Percentiles rank a stretch among this genome's conserved stretches.
Evolutionary conservation across 2,113 vertebrate genomes (phyloP).

Genomic region (Tragelaphus imberbis): DNA sequence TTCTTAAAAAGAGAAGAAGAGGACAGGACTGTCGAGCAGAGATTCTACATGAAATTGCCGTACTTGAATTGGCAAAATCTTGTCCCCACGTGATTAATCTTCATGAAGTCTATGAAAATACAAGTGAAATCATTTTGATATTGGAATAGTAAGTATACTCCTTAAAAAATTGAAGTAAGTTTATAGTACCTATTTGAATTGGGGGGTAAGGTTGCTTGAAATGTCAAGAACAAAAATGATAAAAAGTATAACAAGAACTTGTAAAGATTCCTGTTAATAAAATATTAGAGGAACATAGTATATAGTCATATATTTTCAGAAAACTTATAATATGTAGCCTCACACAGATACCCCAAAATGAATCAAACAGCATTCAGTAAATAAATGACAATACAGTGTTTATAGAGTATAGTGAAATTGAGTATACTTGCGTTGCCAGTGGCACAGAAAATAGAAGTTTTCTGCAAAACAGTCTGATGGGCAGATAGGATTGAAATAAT

Average conservation of each 20-base stretch:
- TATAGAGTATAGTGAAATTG: neutral
- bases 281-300: neutral
- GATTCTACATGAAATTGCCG: conserved; percentile 93
- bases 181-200: neutral
- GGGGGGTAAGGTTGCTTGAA: neutral
- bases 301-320: neutral
- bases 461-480: neutral
- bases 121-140: conserved; percentile 91
- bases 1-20: conserved; percentile 91
- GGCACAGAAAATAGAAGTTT: neutral
- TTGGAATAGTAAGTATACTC: conserved; percentile 93
- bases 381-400: neutral
- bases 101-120: conserved; percentile 92
- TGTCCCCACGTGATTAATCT: conserved; percentile 91
- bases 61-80: conserved; percentile 88
- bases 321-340: neutral
- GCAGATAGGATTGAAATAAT: neutral
- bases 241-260: conserved; percentile 11
- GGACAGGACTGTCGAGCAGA: conserved; percentile 94
- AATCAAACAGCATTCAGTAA: neutral
- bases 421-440: neutral
- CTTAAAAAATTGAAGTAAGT: neutral
- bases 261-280: neutral
- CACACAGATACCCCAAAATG: neutral
- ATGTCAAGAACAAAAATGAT: neutral